A percentile compares a stretch with the other conserved stretches of the same genome.
phyloP scores from a whole-genome alignment of 2,888 invertebrate genomes.

The Cosmia pyralina region DNA sequence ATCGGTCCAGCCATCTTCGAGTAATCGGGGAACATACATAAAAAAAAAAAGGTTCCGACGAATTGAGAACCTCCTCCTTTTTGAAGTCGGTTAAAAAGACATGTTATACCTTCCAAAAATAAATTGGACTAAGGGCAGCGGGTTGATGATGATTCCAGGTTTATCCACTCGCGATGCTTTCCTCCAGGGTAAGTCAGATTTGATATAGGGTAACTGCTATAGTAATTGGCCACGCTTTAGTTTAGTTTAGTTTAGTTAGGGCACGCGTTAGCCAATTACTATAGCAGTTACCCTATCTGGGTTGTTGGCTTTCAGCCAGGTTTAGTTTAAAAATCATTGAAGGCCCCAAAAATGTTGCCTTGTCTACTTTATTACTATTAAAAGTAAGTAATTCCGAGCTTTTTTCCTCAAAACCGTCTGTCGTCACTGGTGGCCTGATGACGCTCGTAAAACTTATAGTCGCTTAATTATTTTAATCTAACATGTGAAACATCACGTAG shows the following conservation, averaged over 20 bases:
- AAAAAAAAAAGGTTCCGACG: too few species aligned
- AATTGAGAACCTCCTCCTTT: too few species aligned
- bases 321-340: background rate
- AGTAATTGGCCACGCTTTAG: too few species aligned
- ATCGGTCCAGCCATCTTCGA: too few species aligned
- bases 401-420: conserved; percentile 12
- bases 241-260: too few species aligned
- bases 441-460: conserved; percentile 13
- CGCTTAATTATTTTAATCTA: conserved; percentile 30
- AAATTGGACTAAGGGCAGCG: background rate
- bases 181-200: background rate
- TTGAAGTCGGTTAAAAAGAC: too few species aligned
- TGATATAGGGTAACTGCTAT: too few species aligned
- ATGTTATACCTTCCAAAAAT: too few species aligned
- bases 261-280: too few species aligned
- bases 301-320: background rate
- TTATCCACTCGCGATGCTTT: background rate
- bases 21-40: too few species aligned
- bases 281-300: too few species aligned
- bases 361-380: background rate
- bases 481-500: conserved; percentile 10
- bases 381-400: background rate
- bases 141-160: background rate
- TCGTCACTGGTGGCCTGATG: conserved; percentile 23
- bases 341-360: background rate